Evolutionary conservation across 2,113 vertebrate species (phyloP), one percentile per base, ranked within the genome.

Genomic region (Cynoglossus semilaevis): DNA sequence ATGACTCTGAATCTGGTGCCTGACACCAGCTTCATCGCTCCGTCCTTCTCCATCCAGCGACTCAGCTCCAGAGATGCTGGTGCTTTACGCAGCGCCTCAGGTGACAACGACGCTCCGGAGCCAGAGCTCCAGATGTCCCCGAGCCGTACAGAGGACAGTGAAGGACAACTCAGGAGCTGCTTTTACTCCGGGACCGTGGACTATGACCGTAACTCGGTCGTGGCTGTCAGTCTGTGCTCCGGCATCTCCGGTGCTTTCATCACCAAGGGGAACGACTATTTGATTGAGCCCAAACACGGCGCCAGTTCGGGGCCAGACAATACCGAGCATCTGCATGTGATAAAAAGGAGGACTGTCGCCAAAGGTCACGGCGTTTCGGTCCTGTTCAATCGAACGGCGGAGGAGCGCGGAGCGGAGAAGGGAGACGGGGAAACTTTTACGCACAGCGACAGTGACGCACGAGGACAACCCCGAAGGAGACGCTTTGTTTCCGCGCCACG

Each of bases 401-500:
- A 51, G 48, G 62, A 53, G 46, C 53, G 34, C 18, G 19, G 15
- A 19, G 56, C 1, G 38, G 56, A 67, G 51, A 29, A 36, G 49
- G 56, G 34, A 47, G 47, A 56, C 9, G 54, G 35, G 77, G 80
- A 63, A 68, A 58, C 22, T 53, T 76, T 85, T 74, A 79, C 74
- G 81, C 82, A 54, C 52, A 55, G 61, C 41, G 43, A 50, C 67
- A 15, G 70, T 60, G 79, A 79, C 76, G 73, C 77, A 63, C 73
- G 9, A 22, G 66, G 72, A 77, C 74, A 70, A 77, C 29, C 64
- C 46, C 87, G 94, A 48, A 71, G 75, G 67, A 87, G 58, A 80
- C 91, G 95, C 22, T 95, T 95, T 75, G 92, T 94, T 17, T 94
- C 94, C 0, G 91, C 90, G 78, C 91, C 93, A 9, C 92, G 93